A percentile compares a stretch with the other conserved stretches of the same genome.
phyloP scores from a whole-genome alignment of 2,797 vertebrate genomes.

The Melanotaenia nigrans region DNA sequence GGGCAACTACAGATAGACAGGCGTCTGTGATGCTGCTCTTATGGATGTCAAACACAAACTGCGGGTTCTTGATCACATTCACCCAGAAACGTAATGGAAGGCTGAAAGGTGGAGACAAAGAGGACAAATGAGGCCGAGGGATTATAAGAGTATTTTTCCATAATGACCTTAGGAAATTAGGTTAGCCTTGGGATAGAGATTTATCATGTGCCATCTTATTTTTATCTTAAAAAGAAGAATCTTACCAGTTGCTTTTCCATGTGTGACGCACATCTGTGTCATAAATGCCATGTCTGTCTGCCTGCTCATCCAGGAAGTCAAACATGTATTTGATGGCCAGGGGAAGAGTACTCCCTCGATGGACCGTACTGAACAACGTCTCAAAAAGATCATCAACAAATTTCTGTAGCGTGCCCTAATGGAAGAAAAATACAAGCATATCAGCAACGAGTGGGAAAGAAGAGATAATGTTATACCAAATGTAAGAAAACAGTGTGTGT shows the following conservation, averaged over 20 bases:
- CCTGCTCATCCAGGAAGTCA: conserved; percentile 98
- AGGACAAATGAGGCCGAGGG: background rate
- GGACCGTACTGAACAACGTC: conserved; percentile 98
- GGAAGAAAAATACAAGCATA: background rate
- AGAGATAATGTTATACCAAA: background rate
- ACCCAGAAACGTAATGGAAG: conserved; percentile 98
- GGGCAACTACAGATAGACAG: conserved; percentile 96
- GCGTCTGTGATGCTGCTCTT: conserved; percentile 99
- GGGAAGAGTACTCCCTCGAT: conserved; percentile 94
- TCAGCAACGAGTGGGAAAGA: background rate
- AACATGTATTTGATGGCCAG: conserved; percentile 99
- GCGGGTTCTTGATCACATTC: conserved; percentile 98
- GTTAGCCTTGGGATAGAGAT: background rate
- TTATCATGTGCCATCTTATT: background rate
- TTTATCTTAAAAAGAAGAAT: background rate
- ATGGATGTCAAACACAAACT: conserved; percentile 98
- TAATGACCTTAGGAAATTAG: background rate
- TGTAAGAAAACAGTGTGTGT: background rate
- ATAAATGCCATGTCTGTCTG: conserved; percentile 93
- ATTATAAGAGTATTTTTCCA: background rate
- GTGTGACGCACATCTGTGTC: conserved; percentile 97
- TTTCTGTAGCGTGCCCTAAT: conserved; percentile 95
- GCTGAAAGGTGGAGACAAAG: conserved; percentile 73
- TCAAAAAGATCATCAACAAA: conserved; percentile 99
- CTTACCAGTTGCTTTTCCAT: conserved; percentile 99